These are phyloP conservation scores for Nemurella pictetii DNA, from an alignment of 2,888 invertebrate genomes.

Conservation along the genomic window DNA sequence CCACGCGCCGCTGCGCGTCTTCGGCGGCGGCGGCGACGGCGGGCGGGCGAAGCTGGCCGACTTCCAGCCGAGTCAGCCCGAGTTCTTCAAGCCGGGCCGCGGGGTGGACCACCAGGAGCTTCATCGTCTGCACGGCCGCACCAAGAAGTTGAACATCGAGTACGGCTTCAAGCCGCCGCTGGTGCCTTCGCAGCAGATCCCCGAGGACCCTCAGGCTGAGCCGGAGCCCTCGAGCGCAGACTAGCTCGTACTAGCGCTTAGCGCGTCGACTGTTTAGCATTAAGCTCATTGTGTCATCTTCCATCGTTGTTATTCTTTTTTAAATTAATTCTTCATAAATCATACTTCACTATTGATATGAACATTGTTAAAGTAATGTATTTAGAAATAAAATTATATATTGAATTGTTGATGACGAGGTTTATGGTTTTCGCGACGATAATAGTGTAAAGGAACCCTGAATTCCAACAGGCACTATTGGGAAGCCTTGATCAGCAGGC, in stretches of 20 bases:
- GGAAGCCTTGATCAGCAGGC: too few species aligned
- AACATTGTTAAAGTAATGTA: background rate
- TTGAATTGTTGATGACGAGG: background rate
- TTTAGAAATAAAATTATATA: background rate
- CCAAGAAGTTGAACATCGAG: conserved; percentile 69
- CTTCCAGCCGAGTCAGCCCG: conserved; percentile 11
- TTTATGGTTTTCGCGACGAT: too few species aligned
- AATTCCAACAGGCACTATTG: too few species aligned
- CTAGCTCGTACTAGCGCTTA: background rate
- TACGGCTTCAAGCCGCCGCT: conserved; percentile 80
- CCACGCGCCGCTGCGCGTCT: background rate
- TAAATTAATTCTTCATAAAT: conserved; percentile 2
- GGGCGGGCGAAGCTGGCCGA: background rate
- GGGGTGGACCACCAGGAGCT: background rate
- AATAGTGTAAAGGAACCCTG: too few species aligned
- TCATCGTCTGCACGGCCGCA: conserved; percentile 20
- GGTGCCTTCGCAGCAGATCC: conserved; percentile 78
- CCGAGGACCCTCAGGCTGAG: conserved; percentile 57
- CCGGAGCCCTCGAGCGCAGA: background rate
- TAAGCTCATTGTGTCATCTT: background rate
- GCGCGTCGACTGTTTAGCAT: background rate
- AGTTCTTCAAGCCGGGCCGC: background rate
- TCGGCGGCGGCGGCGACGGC: background rate
- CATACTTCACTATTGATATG: background rate
- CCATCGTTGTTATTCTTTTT: background rate